Evolutionary conservation across 2,888 invertebrate species (phyloP).

Genomic region (Sphaerophoria taeniata): DNA sequence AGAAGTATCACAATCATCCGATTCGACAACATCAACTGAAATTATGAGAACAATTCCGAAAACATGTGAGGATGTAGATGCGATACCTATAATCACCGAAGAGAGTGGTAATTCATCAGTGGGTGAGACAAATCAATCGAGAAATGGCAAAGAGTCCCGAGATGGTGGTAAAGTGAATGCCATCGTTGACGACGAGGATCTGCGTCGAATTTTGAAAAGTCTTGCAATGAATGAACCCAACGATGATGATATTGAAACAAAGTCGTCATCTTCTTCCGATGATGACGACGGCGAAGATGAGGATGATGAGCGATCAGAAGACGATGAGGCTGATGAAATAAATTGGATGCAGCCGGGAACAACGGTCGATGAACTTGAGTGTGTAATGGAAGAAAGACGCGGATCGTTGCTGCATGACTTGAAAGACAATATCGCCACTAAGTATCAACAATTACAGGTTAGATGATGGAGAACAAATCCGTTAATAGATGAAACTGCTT

Average conservation of each 20-base stretch:
- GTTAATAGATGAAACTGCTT: background rate
- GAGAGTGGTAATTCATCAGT: constrained; percentile 54
- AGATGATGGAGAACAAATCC: constrained; percentile 25
- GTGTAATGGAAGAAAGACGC: constrained; percentile 76
- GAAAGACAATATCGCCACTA: constrained; percentile 76
- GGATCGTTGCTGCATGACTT: constrained; percentile 79
- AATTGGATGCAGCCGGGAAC: constrained; percentile 81
- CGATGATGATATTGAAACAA: constrained; percentile 23
- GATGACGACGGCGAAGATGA: constrained; percentile 50
- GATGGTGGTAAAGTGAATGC: constrained; percentile 13
- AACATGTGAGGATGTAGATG: constrained; percentile 24
- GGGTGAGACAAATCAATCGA: constrained; percentile 23
- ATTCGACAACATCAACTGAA: constrained; percentile 24
- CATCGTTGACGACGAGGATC: constrained; percentile 40
- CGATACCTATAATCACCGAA: constrained; percentile 58
- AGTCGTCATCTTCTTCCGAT: constrained; percentile 48
- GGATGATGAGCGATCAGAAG: constrained; percentile 75
- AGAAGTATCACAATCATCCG: constrained; percentile 16
- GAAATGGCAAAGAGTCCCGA: constrained; percentile 15
- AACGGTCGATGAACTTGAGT: constrained; percentile 79
- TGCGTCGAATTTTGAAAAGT: constrained; percentile 52
- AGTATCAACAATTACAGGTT: constrained; percentile 76
- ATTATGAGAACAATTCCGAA: constrained; percentile 20
- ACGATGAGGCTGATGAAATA: constrained; percentile 66
- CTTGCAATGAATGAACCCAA: constrained; percentile 44